These are phyloP conservation scores for Diaphora mendica DNA, from an alignment of 2,888 invertebrate species.

Conservation along the genomic window DNA sequence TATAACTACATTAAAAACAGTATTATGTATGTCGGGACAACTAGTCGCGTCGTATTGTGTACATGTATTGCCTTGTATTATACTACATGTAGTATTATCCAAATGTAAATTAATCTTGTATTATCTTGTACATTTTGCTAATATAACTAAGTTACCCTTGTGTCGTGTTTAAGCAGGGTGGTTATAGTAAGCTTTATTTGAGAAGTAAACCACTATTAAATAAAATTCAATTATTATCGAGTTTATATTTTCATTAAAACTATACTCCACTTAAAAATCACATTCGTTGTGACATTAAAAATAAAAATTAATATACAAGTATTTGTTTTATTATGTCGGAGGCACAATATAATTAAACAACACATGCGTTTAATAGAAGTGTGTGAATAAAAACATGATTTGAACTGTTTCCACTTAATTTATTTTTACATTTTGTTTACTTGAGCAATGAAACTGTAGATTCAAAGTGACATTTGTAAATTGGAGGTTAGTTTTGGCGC, in stretches of 20 bases:
- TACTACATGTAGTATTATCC: conserved; percentile 8
- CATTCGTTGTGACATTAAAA: conserved; percentile 7
- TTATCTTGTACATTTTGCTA: conserved; percentile 4
- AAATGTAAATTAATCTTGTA: not conserved
- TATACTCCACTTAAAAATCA: not conserved
- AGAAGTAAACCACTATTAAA: not conserved
- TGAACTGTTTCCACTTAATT: conserved; percentile 26
- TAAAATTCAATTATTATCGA: not conserved
- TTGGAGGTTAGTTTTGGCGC: conserved; percentile 35
- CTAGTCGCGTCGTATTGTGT: conserved; percentile 51
- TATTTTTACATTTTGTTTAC: conserved; percentile 35
- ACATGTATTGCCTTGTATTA: conserved; percentile 1
- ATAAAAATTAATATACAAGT: conserved; percentile 5
- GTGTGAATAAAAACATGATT: conserved; percentile 27
- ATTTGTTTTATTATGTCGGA: not conserved
- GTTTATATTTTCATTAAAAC: not conserved
- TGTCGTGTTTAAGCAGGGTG: conserved; percentile 14
- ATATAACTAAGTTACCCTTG: conserved; percentile 11
- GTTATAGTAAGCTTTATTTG: conserved; percentile 10
- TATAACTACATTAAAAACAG: conserved; percentile 79
- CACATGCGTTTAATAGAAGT: conserved; percentile 6
- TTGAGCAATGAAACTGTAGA: conserved; percentile 48
- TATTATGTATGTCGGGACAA: conserved; percentile 59
- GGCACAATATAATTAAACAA: conserved; percentile 5
- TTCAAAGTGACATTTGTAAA: conserved; percentile 23